These are phyloP conservation scores for Eubasilissa splendida DNA, from an alignment of 2,888 invertebrate species.

Conservation along the genomic window DNA sequence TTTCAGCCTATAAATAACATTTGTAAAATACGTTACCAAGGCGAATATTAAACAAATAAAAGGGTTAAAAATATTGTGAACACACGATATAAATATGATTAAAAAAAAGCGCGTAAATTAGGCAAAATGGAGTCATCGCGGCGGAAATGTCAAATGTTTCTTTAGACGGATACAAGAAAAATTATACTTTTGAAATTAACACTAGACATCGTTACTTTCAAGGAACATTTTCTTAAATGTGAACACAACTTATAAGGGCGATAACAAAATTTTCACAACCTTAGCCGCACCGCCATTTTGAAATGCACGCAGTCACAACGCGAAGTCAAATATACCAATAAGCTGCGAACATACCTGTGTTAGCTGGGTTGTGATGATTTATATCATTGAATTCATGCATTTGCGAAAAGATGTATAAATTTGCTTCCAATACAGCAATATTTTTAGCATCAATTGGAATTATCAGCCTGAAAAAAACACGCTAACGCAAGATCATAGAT, in stretches of 20 bases:
- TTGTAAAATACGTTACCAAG: background rate
- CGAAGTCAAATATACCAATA: background rate
- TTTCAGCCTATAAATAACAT: too few relatives aligned
- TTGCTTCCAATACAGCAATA: background rate
- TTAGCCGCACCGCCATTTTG: conserved; percentile 17
- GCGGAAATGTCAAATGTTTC: background rate
- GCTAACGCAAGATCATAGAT: conserved; percentile 32
- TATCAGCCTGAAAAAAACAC: conserved; percentile 31
- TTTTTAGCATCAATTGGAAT: conserved; percentile 11
- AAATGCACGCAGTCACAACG: conserved; percentile 4
- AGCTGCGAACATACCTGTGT: conserved; percentile 3
- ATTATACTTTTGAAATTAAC: background rate
- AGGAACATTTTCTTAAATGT: background rate
- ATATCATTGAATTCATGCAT: conserved; percentile 27
- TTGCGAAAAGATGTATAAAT: conserved; percentile 12
- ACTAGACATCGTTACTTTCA: background rate
- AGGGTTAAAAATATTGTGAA: background rate
- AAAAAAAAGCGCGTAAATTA: conserved; percentile 25
- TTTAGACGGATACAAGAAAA: background rate
- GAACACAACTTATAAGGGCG: conserved; percentile 6
- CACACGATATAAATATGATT: background rate
- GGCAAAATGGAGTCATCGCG: background rate
- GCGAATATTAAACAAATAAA: background rate
- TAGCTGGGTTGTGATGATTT: conserved; percentile 5
- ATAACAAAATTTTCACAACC: conserved; percentile 4